Conservation (phyloP, 2,797 vertebrate species). For the Melanogrammus aeglefinus region DNA sequence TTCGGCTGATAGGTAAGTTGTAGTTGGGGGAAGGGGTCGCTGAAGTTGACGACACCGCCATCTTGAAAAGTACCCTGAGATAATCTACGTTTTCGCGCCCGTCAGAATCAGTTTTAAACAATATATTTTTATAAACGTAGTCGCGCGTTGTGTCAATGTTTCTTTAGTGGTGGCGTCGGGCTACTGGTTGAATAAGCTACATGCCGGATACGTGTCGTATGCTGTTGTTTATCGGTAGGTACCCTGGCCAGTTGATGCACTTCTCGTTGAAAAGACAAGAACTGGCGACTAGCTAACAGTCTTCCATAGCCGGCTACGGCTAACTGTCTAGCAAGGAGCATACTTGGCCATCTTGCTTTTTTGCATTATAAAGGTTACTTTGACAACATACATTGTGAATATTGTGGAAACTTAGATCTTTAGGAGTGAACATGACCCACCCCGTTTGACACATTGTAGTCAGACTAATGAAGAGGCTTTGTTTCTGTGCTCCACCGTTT, state of each 20-base stretch:
- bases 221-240: conserved; percentile 71
- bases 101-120: conserved; percentile 71
- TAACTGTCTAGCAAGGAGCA: conserved; percentile 48
- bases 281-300: conserved; percentile 51
- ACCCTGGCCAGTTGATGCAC: conserved; percentile 51
- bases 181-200: conserved; percentile 59
- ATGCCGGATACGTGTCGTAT: conserved; percentile 62
- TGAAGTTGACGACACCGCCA: conserved; percentile 78
- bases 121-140: conserved; percentile 40
- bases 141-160: conserved; percentile 28
- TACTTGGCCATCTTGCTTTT: conserved; percentile 41
- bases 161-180: conserved; percentile 37
- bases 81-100: conserved; percentile 73
- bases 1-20: not conserved
- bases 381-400: not conserved
- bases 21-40: conserved; percentile 71
- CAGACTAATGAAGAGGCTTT: not conserved
- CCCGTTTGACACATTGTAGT: not conserved
- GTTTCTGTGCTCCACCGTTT: not conserved
- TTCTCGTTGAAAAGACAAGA: conserved; percentile 57
- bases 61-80: conserved; percentile 78
- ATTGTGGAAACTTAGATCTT: not conserved
- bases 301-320: conserved; percentile 53
- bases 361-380: conserved; percentile 4
- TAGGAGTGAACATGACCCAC: not conserved